phyloP scores from a whole-genome alignment of 2,113 vertebrate genomes.

The Aplodontia rufa region DNA sequence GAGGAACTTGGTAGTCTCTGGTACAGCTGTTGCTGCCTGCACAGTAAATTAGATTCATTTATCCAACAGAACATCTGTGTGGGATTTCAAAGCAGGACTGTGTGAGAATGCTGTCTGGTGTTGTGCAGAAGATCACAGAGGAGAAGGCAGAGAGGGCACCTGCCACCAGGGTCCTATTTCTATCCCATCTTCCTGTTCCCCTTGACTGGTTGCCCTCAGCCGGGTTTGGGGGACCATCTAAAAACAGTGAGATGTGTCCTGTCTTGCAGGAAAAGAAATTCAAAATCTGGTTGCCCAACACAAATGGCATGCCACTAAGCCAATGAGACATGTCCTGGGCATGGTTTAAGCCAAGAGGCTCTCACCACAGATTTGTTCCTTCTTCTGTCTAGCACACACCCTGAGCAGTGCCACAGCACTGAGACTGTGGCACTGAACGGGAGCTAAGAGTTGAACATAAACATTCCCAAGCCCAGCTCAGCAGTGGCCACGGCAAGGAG shows the following conservation, averaged over 20 bases:
- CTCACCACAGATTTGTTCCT: fast-evolving
- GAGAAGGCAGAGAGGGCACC: conserved; percentile 34
- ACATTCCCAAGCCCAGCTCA: background rate
- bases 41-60: conserved; percentile 77
- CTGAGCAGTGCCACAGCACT: fast-evolving
- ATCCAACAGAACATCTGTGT: conserved; percentile 75
- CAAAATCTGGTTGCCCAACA: background rate
- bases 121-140: conserved; percentile 64
- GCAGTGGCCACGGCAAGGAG: background rate
- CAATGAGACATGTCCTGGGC: background rate
- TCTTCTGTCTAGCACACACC: background rate
- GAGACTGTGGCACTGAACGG: background rate
- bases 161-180: background rate
- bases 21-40: conserved; percentile 56
- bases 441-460: background rate
- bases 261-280: conserved; percentile 53
- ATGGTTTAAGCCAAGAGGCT: background rate
- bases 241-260: conserved; percentile 50
- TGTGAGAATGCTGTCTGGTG: conserved; percentile 72
- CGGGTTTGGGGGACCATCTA: conserved; percentile 52
- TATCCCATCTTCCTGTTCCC: background rate
- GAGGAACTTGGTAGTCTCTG: conserved; percentile 38
- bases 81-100: conserved; percentile 64
- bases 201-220: background rate
- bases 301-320: background rate